Evolutionary conservation across 2,113 vertebrate species (phyloP), one percentile per base, ranked within the genome.

Genomic region (Pseudopipra pipra): DNA sequence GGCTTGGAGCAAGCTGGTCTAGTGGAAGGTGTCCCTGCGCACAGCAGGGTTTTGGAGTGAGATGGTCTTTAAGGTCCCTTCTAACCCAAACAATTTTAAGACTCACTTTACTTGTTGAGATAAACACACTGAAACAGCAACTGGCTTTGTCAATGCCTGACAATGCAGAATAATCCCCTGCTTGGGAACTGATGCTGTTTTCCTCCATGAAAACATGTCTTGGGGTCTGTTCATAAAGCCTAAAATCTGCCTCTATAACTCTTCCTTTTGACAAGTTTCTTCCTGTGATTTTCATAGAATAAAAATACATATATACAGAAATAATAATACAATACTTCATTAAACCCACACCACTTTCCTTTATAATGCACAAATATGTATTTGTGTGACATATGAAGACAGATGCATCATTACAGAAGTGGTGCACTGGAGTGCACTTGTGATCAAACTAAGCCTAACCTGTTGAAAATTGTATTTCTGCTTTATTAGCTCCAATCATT

Each of bases 381-480:
- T 93, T 88, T 95, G 46, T 80, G 44, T 89, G 88, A 63, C 76
- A 78, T 28, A 70, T 65, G 62, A 92, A 90, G 90, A 92, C 15
- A 79, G 86, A 96, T 93, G 76, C 66, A 49, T 52, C 41, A 15
- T 74, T 96, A 84, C 4, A 75, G 72, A 78, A 93, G 59, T 2
- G 2, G 43, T 37, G 67, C 85, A 49, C 37, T 90, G 77, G 70
- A 85, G 79, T 68, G 82, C 27, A 51, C 79, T 95, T 75, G 71
- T 96, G 87, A 96, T 94, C 94, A 94, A 86, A 90, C 90, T 73
- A 90, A 94, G 72, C 85, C 85, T 95, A 93, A 93, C 74, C 71
- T 91, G 95, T 77, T 96, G 85, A 95, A 97, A 97, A 97, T 88
- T 68, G 66, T 65, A 74, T 96, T 97, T 97, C 89, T 89, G 89